phyloP scores from a whole-genome alignment of 2,888 invertebrate species.

The Ochropacha duplaris region DNA sequence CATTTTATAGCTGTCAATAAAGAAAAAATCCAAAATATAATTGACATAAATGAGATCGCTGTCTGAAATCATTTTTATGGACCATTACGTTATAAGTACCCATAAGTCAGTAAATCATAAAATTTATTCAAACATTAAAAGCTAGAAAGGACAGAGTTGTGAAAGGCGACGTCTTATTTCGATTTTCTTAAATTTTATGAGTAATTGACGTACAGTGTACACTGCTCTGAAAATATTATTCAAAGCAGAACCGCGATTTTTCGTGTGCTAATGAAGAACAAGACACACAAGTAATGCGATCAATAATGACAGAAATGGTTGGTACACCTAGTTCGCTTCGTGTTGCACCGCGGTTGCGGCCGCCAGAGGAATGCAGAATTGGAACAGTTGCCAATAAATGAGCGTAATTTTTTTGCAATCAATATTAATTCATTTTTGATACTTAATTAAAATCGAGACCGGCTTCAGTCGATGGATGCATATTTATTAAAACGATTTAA shows the following conservation, averaged over 20 bases:
- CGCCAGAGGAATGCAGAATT: slow-evolving; percentile 33
- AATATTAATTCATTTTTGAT: slow-evolving; percentile 36
- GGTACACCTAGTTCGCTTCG: slow-evolving; percentile 15
- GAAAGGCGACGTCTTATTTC: slow-evolving; percentile 51
- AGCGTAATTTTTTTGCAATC: slow-evolving; percentile 44
- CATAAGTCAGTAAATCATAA: slow-evolving; percentile 42
- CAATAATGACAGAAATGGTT: slow-evolving; percentile 33
- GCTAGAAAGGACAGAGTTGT: slow-evolving; percentile 61
- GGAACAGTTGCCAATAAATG: slow-evolving; percentile 39
- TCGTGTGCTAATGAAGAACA: slow-evolving; percentile 37
- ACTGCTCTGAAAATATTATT: slow-evolving; percentile 54
- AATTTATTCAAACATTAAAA: slow-evolving; percentile 51
- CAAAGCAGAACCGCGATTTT: slow-evolving; percentile 31
- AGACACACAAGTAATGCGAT: slow-evolving; percentile 27
- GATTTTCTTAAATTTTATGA: slow-evolving; percentile 51
- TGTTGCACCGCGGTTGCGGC: neutral
- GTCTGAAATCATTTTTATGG: slow-evolving; percentile 54
- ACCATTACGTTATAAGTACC: slow-evolving; percentile 46
- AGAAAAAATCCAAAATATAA: slow-evolving; percentile 44
- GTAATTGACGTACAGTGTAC: slow-evolving; percentile 44
- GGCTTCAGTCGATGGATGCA: slow-evolving; percentile 25
- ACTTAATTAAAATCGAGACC: slow-evolving; percentile 39
- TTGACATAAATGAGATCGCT: slow-evolving; percentile 40
- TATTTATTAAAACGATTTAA: slow-evolving; percentile 47
- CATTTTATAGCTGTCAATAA: slow-evolving; percentile 39